These are phyloP conservation scores for Leptinotarsa juncta DNA, from an alignment of 2,888 invertebrate species.

Conservation along the genomic window DNA sequence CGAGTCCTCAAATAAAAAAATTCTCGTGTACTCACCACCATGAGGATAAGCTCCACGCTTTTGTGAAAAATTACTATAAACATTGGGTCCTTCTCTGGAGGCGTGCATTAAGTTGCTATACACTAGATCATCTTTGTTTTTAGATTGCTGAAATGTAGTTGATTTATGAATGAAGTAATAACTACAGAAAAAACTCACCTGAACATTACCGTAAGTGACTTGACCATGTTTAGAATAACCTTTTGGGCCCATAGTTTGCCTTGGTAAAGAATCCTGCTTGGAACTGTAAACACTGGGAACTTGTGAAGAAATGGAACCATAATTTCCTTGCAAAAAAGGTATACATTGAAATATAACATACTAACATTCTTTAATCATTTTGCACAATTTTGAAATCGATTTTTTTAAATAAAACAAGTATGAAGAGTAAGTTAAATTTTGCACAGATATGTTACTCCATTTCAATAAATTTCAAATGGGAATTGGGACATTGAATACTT, in stretches of 20 bases:
- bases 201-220: slow-evolving; percentile 62
- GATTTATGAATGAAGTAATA: background rate
- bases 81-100: slow-evolving; percentile 57
- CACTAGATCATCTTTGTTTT: slow-evolving; percentile 67
- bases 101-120: slow-evolving; percentile 70
- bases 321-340: slow-evolving; percentile 33
- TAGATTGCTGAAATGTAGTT: slow-evolving; percentile 50
- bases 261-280: slow-evolving; percentile 33
- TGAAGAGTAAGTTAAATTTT: no score
- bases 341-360: background rate
- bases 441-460: no score
- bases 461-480: no score
- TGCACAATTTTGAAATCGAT: no score
- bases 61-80: slow-evolving; percentile 71
- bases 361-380: no score
- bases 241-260: slow-evolving; percentile 36
- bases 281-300: slow-evolving; percentile 29
- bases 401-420: no score
- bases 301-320: slow-evolving; percentile 36
- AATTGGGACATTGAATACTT: no score
- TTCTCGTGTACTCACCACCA: slow-evolving; percentile 53
- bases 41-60: slow-evolving; percentile 55
- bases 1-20: no score
- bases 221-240: slow-evolving; percentile 52
- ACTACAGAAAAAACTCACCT: slow-evolving; percentile 31